Base-by-base conservation (phyloP, 1,140 invertebrate species). In the Sarcophaga peregrina region DNA sequence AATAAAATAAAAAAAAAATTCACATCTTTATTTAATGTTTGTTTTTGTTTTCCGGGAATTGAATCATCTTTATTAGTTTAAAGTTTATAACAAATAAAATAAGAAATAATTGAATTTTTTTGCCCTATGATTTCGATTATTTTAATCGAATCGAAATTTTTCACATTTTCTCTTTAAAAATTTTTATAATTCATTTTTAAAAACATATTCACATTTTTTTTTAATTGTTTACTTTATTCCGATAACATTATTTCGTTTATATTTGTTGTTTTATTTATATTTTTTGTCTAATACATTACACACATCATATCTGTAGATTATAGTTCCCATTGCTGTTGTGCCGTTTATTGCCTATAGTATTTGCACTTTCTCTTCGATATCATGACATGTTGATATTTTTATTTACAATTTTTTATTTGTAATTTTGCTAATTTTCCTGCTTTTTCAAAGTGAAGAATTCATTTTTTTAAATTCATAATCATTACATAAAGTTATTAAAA, bases 331-430 rank as follows among this genome's bases (percentile, higher is more conserved):
- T 68, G 17, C 58, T 15, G 58, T 62, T 10, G 58, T 50, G 11
- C 48, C 5, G 13, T 52, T 37, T 68, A 20, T 52, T 52, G 50
- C 13, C 13, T 52, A 52, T 52, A 20, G 17, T 68, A 68, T 68
- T 68, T 68, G 62, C 62, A 68, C 62, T 68, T 68, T 68, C 62
- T 68, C 62, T 68, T 17, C 62, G 20, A 68, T 68, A 20, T 68
- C 62, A 25, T 68, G 17, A 68, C 62, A 68, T 20, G 17, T n/a
- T 68, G 62, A 6, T 68, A 15, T 58, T 58, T 11, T 58, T 58
- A n/a, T n/a, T n/a, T n/a, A n/a, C n/a, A n/a, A n/a, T n/a, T n/a
- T 37, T 37, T 37, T 37, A 37, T 37, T 37, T 37, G 25, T 1
- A 37, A 1, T 37, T 37, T 37, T 37, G 25, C 25, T 37, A 37